Conservation (phyloP, 2,888 invertebrate genomes). For the Neuroscelio doddi region DNA sequence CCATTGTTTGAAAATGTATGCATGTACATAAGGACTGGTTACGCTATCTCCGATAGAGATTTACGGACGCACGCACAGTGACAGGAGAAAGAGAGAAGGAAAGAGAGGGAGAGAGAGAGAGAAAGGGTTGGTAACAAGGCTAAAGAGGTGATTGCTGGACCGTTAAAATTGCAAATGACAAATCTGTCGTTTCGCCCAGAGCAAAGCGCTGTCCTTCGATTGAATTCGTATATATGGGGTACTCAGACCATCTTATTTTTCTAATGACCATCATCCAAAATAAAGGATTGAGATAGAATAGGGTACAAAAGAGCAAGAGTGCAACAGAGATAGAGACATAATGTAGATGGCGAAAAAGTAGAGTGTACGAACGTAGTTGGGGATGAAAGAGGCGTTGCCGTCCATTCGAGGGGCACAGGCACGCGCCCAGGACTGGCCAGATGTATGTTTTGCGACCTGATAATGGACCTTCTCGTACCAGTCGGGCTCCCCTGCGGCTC, state of each 20-base stretch:
- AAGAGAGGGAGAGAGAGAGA: conserved; percentile 7
- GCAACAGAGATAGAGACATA: conserved; percentile 7
- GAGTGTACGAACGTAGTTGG: conserved; percentile 19
- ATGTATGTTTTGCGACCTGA: conserved; percentile 71
- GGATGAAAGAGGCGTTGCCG: conserved; percentile 59
- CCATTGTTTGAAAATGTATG: conserved; percentile 57
- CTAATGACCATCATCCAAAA: not conserved
- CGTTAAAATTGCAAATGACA: conserved; percentile 54
- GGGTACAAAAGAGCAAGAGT: not conserved
- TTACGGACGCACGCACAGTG: conserved; percentile 51
- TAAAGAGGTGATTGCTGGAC: conserved; percentile 43
- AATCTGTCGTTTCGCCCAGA: conserved; percentile 47
- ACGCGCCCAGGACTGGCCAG: conserved; percentile 65
- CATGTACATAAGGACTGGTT: conserved; percentile 52
- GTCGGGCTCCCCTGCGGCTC: conserved; percentile 64
- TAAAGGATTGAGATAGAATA: too few species aligned
- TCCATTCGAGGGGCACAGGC: conserved; percentile 59
- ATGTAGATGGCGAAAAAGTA: not conserved
- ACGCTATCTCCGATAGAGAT: conserved; percentile 60
- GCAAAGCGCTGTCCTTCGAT: conserved; percentile 13
- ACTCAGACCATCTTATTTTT: conserved; percentile 7
- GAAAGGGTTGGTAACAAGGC: conserved; percentile 33
- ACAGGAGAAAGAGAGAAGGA: conserved; percentile 31
- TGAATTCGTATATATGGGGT: conserved; percentile 22
- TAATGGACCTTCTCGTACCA: conserved; percentile 67